These are phyloP conservation scores for Tupaia tana DNA, from an alignment of 2,113 vertebrate genomes.

Conservation along the genomic window DNA sequence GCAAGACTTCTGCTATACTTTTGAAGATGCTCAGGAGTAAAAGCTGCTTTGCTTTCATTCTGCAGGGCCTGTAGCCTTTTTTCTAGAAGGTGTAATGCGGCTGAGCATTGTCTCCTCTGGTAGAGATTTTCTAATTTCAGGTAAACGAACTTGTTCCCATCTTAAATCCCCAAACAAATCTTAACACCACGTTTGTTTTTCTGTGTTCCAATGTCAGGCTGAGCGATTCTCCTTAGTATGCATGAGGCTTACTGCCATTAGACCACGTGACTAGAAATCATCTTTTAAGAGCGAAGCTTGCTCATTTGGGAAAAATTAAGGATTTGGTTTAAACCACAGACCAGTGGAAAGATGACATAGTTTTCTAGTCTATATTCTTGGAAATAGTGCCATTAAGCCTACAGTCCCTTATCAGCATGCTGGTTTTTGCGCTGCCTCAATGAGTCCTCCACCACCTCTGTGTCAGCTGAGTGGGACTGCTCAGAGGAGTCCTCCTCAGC, in stretches of 20 bases:
- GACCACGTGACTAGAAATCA: constrained; percentile 61
- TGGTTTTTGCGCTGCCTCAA: constrained; percentile 89
- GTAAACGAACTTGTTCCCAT: neutral
- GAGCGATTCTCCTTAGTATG: constrained; percentile 60
- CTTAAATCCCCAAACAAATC: neutral
- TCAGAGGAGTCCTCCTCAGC: constrained; percentile 59
- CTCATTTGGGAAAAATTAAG: constrained; percentile 76
- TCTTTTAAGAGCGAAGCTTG: constrained; percentile 75
- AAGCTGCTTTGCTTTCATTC: neutral
- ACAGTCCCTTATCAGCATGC: constrained; percentile 73
- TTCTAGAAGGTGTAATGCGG: neutral
- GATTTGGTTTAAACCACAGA: constrained; percentile 82
- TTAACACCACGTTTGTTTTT: neutral
- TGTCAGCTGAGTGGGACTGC: constrained; percentile 26
- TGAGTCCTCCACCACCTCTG: constrained; percentile 78
- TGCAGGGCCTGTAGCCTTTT: neutral
- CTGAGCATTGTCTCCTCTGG: neutral
- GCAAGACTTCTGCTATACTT: neutral
- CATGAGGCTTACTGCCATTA: constrained; percentile 54
- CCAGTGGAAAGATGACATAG: constrained; percentile 37
- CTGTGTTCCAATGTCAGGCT: constrained; percentile 79
- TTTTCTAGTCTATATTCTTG: constrained; percentile 82
- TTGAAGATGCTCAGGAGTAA: neutral
- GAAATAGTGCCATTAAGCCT: constrained; percentile 27
- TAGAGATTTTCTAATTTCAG: neutral